Percentiles rank a stretch among this genome's conserved stretches.
Evolutionary conservation across 2,888 invertebrate genomes (phyloP).

Genomic region (Diaperis boleti): DNA sequence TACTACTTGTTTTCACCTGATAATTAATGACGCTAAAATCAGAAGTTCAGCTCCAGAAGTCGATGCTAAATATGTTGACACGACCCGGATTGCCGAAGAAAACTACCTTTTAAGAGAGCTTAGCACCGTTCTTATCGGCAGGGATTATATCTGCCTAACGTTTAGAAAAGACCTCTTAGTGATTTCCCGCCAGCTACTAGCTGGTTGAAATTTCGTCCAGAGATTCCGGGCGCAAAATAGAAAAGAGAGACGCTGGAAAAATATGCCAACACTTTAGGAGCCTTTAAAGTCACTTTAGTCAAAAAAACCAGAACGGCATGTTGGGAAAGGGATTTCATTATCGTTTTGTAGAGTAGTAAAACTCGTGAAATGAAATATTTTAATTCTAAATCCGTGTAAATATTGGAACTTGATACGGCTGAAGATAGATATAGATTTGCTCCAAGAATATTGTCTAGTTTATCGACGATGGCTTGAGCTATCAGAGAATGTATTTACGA

Average conservation of each 20-base stretch:
- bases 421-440: no score
- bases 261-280: no score
- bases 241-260: not conserved
- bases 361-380: no score
- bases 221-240: not conserved
- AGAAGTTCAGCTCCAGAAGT: not conserved
- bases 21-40: not conserved
- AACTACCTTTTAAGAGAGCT: not conserved
- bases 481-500: no score
- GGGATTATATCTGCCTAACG: constrained; percentile 7
- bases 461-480: no score
- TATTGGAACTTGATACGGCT: no score
- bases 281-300: no score
- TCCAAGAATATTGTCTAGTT: no score
- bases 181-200: constrained; percentile 1
- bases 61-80: constrained; percentile 1
- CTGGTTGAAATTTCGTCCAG: not conserved
- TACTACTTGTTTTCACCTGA: not conserved
- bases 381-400: no score
- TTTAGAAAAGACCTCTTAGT: constrained; percentile 1
- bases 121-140: constrained; percentile 4
- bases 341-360: no score
- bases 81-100: not conserved
- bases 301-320: no score
- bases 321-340: no score